phyloP scores from a whole-genome alignment of 2,888 invertebrate species.

The Strigamia transsilvanica region DNA sequence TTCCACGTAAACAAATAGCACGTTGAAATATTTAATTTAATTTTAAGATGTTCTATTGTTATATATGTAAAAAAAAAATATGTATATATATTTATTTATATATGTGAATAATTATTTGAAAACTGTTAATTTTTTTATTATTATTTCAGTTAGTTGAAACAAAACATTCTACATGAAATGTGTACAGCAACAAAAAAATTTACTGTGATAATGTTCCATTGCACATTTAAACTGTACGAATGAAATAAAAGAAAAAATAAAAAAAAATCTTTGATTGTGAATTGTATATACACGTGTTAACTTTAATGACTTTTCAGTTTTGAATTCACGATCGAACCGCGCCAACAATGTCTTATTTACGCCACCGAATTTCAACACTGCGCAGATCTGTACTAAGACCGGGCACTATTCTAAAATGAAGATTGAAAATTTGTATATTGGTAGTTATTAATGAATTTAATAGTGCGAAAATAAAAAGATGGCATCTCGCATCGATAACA shows the following conservation, averaged over 20 bases:
- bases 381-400: slow-evolving; percentile 6
- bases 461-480: neutral
- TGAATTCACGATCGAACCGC: neutral
- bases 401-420: neutral
- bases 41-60: neutral
- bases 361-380: neutral
- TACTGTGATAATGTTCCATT: slow-evolving; percentile 19
- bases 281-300: slow-evolving; percentile 25
- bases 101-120: neutral
- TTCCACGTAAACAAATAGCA: neutral
- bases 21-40: neutral
- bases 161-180: slow-evolving; percentile 35
- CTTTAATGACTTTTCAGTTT: neutral
- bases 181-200: slow-evolving; percentile 28
- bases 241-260: neutral
- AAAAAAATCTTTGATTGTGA: neutral
- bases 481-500: neutral
- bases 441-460: neutral
- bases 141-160: slow-evolving; percentile 36
- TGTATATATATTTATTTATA: neutral
- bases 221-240: slow-evolving; percentile 39
- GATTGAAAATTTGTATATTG: neutral
- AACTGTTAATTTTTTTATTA: slow-evolving; percentile 20
- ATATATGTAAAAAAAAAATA: slow-evolving; percentile 9
- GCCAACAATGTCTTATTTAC: neutral